Evolutionary conservation across 1,140 invertebrate genomes (phyloP).

Genomic region (Bombyx mandarina): DNA sequence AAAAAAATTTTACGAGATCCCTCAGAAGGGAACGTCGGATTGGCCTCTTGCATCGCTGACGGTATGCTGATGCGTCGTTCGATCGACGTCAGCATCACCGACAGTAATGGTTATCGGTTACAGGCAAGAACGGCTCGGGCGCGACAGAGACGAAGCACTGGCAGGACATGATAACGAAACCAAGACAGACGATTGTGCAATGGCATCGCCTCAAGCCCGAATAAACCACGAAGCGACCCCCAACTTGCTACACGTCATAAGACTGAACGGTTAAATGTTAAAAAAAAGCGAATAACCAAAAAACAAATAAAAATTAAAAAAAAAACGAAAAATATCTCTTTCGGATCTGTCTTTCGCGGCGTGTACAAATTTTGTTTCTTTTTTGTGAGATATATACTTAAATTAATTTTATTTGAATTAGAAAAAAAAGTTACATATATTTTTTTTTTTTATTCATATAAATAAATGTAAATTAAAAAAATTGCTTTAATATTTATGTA

Average conservation of each 20-base stretch:
- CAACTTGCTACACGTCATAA: constrained; percentile 45
- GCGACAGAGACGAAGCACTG: constrained; percentile 94
- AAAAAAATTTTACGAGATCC: too few relatives aligned
- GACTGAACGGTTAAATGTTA: constrained; percentile 57
- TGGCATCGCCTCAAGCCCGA: constrained; percentile 92
- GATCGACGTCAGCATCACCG: too few relatives aligned
- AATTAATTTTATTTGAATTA: neutral
- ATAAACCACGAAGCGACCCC: constrained; percentile 60
- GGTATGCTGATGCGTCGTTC: too few relatives aligned
- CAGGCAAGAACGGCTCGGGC: constrained; percentile 92
- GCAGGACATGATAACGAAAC: constrained; percentile 97
- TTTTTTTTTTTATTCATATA: too few relatives aligned
- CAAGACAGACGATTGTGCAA: constrained; percentile 91
- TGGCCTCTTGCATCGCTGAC: too few relatives aligned
- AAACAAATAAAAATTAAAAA: too few relatives aligned
- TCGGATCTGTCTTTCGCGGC: constrained; percentile 16
- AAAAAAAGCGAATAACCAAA: constrained; percentile 12
- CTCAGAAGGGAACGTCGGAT: too few relatives aligned
- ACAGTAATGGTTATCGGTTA: constrained; percentile 29
- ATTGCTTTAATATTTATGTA: too few relatives aligned
- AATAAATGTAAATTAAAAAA: too few relatives aligned
- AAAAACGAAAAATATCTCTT: constrained; percentile 15
- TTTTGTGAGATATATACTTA: neutral
- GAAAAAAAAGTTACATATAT: neutral
- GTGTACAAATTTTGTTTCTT: constrained; percentile 8